Evolutionary conservation across 2,888 invertebrate genomes (phyloP), one percentile per base, ranked within the genome.

Genomic region (Pammene fasciana): DNA sequence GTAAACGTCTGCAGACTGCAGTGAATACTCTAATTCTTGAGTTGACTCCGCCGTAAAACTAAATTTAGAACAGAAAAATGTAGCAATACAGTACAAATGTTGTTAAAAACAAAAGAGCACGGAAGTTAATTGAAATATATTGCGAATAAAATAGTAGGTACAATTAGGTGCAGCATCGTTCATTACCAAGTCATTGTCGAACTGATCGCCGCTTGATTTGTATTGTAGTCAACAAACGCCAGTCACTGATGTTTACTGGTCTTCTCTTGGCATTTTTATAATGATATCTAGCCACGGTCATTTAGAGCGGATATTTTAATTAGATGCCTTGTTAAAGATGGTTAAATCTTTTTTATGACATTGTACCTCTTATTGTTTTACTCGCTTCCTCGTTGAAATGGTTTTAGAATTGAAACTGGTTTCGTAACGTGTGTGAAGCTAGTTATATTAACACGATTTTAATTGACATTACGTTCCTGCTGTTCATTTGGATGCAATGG

Each of bases 291-390:
- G 76, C 76, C 74, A 76, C 82, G 83, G 85, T 83, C 83, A 82
- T 86, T 84, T 82, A 79, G 78, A 82, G 81, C 80, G 80, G 79
- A 84, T 86, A 83, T 85, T 87, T 87, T 87, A 86, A 87, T 87
- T 87, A 87, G 86, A 78, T 81, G 82, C 82, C 84, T 80, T 80
- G 85, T 87, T 87, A 86, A 84, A 82, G 83, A 82, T 83, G 85
- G 67, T 84, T 80, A 84, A 81, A 74, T 78, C 74, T 80, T 82
- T 80, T 85, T 86, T 86, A 84, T 82, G 82, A 80, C 80, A 76
- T 78, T 76, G 75, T 76, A 77, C 74, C 71, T 74, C 77, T 75
- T 77, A 70, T 70, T 70, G 70, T 70, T 60, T 70, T 60, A 70
- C 54, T 55, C 65, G 65, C 65, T 65, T 70, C 70, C 70, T 70